These are phyloP conservation scores for Gymnosoma rotundatum DNA, from an alignment of 2,888 invertebrate species.

Conservation along the genomic window DNA sequence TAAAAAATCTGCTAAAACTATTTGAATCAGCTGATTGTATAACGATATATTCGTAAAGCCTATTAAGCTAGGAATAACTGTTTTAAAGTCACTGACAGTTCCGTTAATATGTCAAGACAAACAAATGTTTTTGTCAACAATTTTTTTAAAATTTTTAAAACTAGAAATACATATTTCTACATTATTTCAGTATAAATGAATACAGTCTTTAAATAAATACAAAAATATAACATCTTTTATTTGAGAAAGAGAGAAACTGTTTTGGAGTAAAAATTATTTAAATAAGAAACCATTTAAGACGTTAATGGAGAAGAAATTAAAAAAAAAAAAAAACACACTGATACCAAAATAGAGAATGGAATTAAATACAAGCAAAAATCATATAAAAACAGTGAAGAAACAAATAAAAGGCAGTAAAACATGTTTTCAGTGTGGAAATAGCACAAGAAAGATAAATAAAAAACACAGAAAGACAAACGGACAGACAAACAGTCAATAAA, in stretches of 20 bases:
- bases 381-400: slow-evolving; percentile 52
- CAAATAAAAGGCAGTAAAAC: slow-evolving; percentile 59
- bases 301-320: slow-evolving; percentile 61
- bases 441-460: not conserved
- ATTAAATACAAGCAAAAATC: slow-evolving; percentile 51
- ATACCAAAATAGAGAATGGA: slow-evolving; percentile 55
- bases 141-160: not conserved
- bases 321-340: slow-evolving; percentile 39
- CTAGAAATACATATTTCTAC: not conserved
- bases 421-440: slow-evolving; percentile 65
- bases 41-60: too few species aligned
- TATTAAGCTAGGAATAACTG: too few species aligned
- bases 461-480: slow-evolving; percentile 38
- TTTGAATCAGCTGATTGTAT: too few species aligned
- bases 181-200: slow-evolving; percentile 4
- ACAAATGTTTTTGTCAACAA: not conserved
- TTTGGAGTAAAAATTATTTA: slow-evolving; percentile 34
- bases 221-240: slow-evolving; percentile 5
- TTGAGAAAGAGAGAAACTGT: slow-evolving; percentile 49
- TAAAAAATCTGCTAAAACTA: too few species aligned
- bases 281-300: slow-evolving; percentile 66
- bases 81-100: too few species aligned
- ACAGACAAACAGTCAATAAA: slow-evolving; percentile 51
- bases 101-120: not conserved
- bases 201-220: slow-evolving; percentile 46